Evolutionary conservation across 1,140 invertebrate species (phyloP).

Genomic region (Achatina immaculata): DNA sequence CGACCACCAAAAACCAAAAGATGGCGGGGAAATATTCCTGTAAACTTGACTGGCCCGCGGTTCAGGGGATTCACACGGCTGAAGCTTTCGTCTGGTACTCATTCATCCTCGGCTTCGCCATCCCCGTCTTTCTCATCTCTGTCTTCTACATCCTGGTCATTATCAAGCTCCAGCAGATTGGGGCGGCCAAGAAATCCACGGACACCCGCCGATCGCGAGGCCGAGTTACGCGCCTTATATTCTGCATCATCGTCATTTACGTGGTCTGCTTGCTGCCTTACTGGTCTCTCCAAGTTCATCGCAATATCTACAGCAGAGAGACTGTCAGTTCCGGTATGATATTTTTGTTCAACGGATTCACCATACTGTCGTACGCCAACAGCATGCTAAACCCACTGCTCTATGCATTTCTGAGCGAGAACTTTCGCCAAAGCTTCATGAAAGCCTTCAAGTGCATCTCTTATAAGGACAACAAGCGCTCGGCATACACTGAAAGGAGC

Average conservation of each 20-base stretch:
- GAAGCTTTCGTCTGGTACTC: conserved; percentile 79
- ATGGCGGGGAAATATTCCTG: conserved; percentile 53
- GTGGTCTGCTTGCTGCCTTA: conserved; percentile 97
- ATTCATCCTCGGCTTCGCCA: conserved; percentile 91
- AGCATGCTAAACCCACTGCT: conserved; percentile 84
- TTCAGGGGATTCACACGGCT: conserved; percentile 60
- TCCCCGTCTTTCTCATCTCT: conserved; percentile 91
- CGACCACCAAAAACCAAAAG: conserved; percentile 62
- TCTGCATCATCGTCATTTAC: conserved; percentile 96
- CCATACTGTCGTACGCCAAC: conserved; percentile 68
- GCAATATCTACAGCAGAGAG: conserved; percentile 44
- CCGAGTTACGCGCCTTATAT: conserved; percentile 93
- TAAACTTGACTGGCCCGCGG: conserved; percentile 60
- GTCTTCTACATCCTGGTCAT: conserved; percentile 96
- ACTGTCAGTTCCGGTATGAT: conserved; percentile 27
- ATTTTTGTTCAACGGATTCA: conserved; percentile 61
- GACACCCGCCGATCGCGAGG: conserved; percentile 93
- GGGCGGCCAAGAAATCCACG: conserved; percentile 79
- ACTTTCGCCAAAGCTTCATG: conserved; percentile 81
- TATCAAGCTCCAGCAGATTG: conserved; percentile 78
- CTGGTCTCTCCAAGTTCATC: conserved; percentile 83
- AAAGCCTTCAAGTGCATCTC: conserved; percentile 78
- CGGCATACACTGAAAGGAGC: conserved; percentile 88
- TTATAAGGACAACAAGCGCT: conserved; percentile 46
- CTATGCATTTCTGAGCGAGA: conserved; percentile 85